phyloP scores from a whole-genome alignment of 2,113 vertebrate genomes.

The Meriones unguiculatus region DNA sequence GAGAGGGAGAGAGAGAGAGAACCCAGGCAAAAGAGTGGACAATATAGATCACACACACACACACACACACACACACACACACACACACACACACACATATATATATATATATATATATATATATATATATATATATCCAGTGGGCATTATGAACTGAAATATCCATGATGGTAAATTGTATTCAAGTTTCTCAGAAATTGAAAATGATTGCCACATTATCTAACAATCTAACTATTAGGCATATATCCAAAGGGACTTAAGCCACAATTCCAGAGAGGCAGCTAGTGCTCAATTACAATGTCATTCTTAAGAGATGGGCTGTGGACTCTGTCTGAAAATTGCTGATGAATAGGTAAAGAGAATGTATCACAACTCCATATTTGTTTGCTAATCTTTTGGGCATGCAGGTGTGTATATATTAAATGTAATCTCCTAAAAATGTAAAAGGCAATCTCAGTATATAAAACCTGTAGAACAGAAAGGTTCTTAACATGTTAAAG shows the following conservation, averaged over 20 bases:
- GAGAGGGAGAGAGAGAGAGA: fast-evolving
- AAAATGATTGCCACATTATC: not conserved
- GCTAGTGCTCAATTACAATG: too few species aligned
- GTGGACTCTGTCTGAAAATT: not conserved
- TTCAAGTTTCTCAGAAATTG: not conserved
- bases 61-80: too few species aligned
- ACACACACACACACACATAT: too few species aligned
- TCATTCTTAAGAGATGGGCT: too few species aligned
- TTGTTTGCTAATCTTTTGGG: not conserved
- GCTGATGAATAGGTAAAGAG: not conserved
- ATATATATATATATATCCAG: too few species aligned
- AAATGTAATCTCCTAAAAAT: not conserved
- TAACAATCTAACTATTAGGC: not conserved
- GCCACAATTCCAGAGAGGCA: not conserved
- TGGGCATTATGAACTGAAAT: not conserved
- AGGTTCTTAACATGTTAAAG: not conserved
- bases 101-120: too few species aligned
- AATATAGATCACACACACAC: not conserved
- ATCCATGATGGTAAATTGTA: not conserved
- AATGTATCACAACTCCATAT: not conserved
- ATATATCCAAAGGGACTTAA: not conserved
- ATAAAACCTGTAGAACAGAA: not conserved
- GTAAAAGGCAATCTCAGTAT: not conserved
- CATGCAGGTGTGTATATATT: not conserved
- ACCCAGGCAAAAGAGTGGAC: not conserved